Evolutionary conservation across 1,140 invertebrate genomes (phyloP).

Genomic region (Zaprionus vittiger): DNA sequence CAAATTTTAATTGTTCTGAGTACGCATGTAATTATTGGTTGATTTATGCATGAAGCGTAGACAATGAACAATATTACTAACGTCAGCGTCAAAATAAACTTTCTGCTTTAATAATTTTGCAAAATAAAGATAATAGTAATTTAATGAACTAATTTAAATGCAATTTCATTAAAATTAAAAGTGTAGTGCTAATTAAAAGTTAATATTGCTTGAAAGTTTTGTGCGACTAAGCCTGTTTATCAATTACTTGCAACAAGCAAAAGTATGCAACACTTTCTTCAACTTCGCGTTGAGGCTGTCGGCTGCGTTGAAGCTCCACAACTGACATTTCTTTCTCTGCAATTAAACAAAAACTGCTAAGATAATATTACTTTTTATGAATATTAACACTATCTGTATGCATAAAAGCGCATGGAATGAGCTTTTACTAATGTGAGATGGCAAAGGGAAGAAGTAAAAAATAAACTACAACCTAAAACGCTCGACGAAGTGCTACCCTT

Average conservation of each 20-base stretch:
- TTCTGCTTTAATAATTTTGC: not conserved
- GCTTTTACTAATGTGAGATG: not conserved
- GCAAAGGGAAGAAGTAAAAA: not conserved
- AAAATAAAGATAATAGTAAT: not conserved
- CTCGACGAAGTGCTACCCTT: not conserved
- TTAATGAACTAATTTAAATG: not conserved
- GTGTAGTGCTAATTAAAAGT: not conserved
- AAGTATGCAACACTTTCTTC: constrained; percentile 22
- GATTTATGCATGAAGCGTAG: not conserved
- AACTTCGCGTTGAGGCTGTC: not conserved
- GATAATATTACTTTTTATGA: not conserved
- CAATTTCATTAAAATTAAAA: not conserved
- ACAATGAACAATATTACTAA: not conserved
- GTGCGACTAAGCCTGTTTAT: not conserved
- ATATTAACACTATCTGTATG: not conserved
- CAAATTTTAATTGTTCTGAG: not conserved
- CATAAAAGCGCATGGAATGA: not conserved
- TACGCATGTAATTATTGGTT: not conserved
- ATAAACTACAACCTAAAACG: not conserved
- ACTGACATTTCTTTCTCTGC: not conserved
- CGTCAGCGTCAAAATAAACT: not conserved
- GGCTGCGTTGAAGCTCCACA: not conserved
- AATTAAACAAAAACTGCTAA: not conserved
- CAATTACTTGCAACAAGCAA: constrained; percentile 2
- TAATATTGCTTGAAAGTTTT: too few relatives aligned